Conservation (phyloP, 64 coral and sea anemone species). For the Montipora cactus region DNA sequence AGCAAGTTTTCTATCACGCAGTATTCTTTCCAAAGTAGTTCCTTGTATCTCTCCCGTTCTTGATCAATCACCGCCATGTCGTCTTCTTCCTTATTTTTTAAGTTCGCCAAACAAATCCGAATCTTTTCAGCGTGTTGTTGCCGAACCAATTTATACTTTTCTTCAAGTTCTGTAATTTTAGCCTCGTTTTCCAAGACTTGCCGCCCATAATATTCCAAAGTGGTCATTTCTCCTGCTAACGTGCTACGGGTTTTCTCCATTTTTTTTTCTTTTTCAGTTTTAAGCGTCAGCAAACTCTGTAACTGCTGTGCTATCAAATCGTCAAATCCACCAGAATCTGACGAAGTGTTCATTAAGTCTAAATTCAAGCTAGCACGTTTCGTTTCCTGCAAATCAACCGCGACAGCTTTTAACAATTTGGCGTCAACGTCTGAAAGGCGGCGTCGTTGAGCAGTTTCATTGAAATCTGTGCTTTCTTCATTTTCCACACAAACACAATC, state of each 20-base stretch:
- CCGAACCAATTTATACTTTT: slow-evolving; percentile 31
- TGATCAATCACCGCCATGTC: slow-evolving; percentile 48
- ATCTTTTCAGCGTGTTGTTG: slow-evolving; percentile 79
- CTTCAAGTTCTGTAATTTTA: slow-evolving; percentile 63
- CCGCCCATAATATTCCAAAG: slow-evolving; percentile 42
- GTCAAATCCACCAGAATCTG: background rate
- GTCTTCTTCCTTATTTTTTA: slow-evolving; percentile 53
- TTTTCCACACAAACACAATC: background rate
- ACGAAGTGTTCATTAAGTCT: background rate
- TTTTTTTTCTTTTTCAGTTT: slow-evolving; percentile 57
- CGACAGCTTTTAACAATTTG: background rate
- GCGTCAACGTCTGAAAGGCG: slow-evolving; percentile 1
- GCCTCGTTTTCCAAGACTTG: slow-evolving; percentile 82
- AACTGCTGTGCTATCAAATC: background rate
- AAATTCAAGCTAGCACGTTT: slow-evolving; percentile 29
- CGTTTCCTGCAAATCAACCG: background rate
- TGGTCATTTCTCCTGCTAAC: slow-evolving; percentile 50
- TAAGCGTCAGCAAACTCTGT: slow-evolving; percentile 28
- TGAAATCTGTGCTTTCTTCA: background rate
- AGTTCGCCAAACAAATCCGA: slow-evolving; percentile 69
- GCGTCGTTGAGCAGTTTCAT: background rate
- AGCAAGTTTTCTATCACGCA: slow-evolving; percentile 71
- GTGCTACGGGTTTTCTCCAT: slow-evolving; percentile 32
- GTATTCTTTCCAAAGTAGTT: slow-evolving; percentile 73
- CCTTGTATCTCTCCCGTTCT: slow-evolving; percentile 60